Conservation (phyloP, 2,113 vertebrate genomes). For the Aegotheles bennettii region DNA sequence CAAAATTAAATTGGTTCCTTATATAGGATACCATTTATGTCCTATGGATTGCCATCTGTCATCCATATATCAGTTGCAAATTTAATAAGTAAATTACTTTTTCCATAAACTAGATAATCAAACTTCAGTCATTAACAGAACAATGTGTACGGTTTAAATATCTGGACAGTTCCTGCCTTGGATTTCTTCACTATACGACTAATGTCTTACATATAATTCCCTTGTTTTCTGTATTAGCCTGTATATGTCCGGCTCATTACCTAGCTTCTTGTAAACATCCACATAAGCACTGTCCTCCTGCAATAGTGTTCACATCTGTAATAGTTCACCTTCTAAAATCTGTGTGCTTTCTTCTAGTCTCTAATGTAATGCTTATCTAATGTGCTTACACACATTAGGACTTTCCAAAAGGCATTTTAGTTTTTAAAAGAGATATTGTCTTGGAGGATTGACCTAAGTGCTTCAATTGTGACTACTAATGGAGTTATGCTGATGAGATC, state of each 20-base stretch:
- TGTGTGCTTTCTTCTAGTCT: background rate
- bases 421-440: background rate
- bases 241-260: background rate
- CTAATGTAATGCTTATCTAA: background rate
- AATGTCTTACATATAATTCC: background rate
- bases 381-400: accelerated
- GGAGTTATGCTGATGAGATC: background rate
- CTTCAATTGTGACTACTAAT: background rate
- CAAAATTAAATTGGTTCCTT: background rate
- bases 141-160: background rate
- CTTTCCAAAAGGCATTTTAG: background rate
- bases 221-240: background rate
- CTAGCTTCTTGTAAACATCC: background rate
- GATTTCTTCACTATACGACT: background rate
- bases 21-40: background rate
- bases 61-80: background rate
- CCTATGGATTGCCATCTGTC: constrained; percentile 36
- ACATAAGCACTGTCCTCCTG: background rate
- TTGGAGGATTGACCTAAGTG: background rate
- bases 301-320: background rate
- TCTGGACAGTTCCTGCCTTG: background rate
- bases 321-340: background rate
- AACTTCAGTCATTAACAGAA: background rate
- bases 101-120: background rate
- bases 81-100: background rate